phyloP scores from a whole-genome alignment of 23 tunicate genomes.

The Trididemnum clinides region DNA sequence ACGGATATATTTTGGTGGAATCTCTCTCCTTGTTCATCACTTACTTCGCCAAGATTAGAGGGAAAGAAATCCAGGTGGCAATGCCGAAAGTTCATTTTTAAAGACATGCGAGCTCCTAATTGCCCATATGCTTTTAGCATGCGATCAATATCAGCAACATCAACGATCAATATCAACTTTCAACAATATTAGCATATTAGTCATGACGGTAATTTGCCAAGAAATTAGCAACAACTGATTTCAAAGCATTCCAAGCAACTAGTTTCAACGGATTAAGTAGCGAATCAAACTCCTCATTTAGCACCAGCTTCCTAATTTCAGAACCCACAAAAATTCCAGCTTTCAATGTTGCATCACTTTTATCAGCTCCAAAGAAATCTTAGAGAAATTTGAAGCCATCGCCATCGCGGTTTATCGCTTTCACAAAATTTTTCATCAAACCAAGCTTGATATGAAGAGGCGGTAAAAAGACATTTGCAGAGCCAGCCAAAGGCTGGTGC shows the following conservation, averaged over 20 bases:
- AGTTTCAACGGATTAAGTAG: not conserved
- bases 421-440: slow-evolving; percentile 29
- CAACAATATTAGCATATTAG: not conserved
- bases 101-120: slow-evolving; percentile 20
- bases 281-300: too few relatives aligned
- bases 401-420: slow-evolving; percentile 21
- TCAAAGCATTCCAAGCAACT: too few relatives aligned
- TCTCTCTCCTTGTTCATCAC: too few relatives aligned
- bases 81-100: slow-evolving; percentile 17
- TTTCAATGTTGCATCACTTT: not conserved
- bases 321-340: not conserved
- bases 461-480: not conserved
- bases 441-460: slow-evolving; percentile 34
- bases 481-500: slow-evolving; percentile 24
- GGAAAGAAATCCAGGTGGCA: slow-evolving; percentile 2
- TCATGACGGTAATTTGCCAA: slow-evolving; percentile 5
- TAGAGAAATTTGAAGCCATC: slow-evolving; percentile 25
- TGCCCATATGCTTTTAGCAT: too few relatives aligned
- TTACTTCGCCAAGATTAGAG: too few relatives aligned
- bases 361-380: too few relatives aligned
- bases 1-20: too few relatives aligned
- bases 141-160: too few relatives aligned
- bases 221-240: too few relatives aligned
- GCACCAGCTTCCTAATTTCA: too few relatives aligned
- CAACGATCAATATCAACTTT: not conserved